These are phyloP conservation scores for Diloba caeruleocephala DNA, from an alignment of 2,888 invertebrate species.

Conservation along the genomic window DNA sequence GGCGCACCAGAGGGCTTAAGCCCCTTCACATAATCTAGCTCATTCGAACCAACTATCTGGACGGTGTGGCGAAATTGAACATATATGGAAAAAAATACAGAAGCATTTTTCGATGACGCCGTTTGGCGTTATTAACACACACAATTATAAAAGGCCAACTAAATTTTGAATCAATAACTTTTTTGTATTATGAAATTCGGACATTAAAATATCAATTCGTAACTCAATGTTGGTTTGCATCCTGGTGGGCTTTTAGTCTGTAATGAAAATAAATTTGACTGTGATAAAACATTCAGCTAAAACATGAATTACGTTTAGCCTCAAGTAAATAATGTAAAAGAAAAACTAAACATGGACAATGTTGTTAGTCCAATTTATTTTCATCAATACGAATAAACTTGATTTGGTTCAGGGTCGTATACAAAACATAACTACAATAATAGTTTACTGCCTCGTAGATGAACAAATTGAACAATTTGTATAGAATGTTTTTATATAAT, in stretches of 20 bases:
- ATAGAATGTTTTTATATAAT: conserved; percentile 44
- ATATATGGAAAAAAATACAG: not conserved
- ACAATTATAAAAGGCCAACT: no score
- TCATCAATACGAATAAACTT: not conserved
- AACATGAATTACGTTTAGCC: conserved; percentile 17
- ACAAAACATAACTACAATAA: conserved; percentile 15
- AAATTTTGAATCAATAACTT: no score
- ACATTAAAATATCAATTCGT: not conserved
- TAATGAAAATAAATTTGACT: conserved; percentile 4
- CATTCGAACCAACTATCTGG: conserved; percentile 33
- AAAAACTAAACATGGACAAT: conserved; percentile 20
- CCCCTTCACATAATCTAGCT: conserved; percentile 61
- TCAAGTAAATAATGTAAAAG: conserved; percentile 14
- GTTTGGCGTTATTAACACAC: not conserved
- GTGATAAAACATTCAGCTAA: not conserved
- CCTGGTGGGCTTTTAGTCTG: not conserved
- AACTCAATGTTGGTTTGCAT: not conserved
- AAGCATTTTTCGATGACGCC: not conserved
- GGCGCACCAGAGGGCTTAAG: conserved; percentile 68
- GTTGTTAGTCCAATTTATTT: conserved; percentile 10
- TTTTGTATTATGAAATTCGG: not conserved
- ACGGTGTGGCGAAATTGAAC: conserved; percentile 8
- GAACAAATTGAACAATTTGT: conserved; percentile 32
- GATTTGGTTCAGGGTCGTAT: conserved; percentile 2
- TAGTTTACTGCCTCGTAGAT: conserved; percentile 9